Evolutionary conservation across 2,888 invertebrate species (phyloP).

Genomic region (Hypsopygia costalis): DNA sequence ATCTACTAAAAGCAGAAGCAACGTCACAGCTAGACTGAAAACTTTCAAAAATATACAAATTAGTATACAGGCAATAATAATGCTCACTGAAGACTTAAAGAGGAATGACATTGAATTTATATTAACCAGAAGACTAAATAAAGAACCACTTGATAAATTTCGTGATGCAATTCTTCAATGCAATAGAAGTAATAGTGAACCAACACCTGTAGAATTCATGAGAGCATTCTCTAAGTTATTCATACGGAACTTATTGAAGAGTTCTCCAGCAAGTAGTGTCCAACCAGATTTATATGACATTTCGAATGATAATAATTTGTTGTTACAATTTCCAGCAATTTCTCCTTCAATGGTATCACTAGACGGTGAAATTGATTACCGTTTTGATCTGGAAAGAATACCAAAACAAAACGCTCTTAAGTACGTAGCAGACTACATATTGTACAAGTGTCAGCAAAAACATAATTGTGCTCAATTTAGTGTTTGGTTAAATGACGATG

Average conservation of each 20-base stretch:
- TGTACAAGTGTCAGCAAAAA: not conserved
- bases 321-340: not conserved
- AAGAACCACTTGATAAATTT: not conserved
- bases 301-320: not conserved
- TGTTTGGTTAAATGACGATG: not conserved
- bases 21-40: not conserved
- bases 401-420: not conserved
- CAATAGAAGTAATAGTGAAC: not conserved
- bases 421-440: not conserved
- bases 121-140: not conserved
- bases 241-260: not conserved
- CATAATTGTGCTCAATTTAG: not conserved
- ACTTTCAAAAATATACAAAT: not conserved
- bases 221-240: not conserved
- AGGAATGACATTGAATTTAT: not conserved
- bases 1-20: not conserved
- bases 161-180: not conserved
- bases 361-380: not conserved
- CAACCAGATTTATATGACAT: not conserved
- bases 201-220: not conserved
- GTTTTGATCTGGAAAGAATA: not conserved
- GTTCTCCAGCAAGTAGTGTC: not conserved
- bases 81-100: not conserved
- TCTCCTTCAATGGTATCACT: not conserved
- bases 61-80: not conserved